Percentiles rank a stretch among this genome's conserved stretches.
phyloP scores from a whole-genome alignment of 2,797 vertebrate species.

The Discoglossus pictus region DNA sequence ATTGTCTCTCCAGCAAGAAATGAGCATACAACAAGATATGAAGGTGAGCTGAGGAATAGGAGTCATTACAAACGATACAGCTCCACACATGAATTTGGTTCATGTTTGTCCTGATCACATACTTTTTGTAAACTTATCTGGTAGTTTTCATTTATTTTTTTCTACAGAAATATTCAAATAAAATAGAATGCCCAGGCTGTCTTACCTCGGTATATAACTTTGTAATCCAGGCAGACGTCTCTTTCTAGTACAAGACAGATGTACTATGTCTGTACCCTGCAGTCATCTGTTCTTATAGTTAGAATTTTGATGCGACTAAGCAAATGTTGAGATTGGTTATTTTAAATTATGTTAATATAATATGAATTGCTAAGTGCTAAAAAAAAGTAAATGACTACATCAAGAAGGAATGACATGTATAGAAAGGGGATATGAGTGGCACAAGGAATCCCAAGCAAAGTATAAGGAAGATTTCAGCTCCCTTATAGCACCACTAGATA shows the following conservation, averaged over 20 bases:
- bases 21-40: background rate
- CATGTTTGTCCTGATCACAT: constrained; percentile 10
- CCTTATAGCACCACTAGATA: constrained; percentile 25
- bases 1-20: constrained; percentile 16
- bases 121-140: background rate
- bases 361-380: too few relatives aligned
- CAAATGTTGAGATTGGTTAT: constrained; percentile 6
- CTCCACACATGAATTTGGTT: constrained; percentile 9
- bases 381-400: too few relatives aligned
- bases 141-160: background rate
- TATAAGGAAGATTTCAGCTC: constrained; percentile 3
- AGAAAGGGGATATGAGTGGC: too few relatives aligned
- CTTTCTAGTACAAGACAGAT: too few relatives aligned
- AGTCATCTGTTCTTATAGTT: constrained; percentile 16
- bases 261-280: too few relatives aligned
- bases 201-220: too few relatives aligned
- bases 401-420: too few relatives aligned
- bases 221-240: too few relatives aligned
- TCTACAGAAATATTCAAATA: background rate
- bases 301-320: constrained; percentile 2
- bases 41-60: constrained; percentile 16
- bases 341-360: too few relatives aligned
- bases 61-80: constrained; percentile 13
- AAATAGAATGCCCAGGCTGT: background rate
- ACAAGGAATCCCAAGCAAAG: too few relatives aligned